Base-by-base conservation (phyloP, 2,888 invertebrate genomes). In the Parelbella ahira region DNA sequence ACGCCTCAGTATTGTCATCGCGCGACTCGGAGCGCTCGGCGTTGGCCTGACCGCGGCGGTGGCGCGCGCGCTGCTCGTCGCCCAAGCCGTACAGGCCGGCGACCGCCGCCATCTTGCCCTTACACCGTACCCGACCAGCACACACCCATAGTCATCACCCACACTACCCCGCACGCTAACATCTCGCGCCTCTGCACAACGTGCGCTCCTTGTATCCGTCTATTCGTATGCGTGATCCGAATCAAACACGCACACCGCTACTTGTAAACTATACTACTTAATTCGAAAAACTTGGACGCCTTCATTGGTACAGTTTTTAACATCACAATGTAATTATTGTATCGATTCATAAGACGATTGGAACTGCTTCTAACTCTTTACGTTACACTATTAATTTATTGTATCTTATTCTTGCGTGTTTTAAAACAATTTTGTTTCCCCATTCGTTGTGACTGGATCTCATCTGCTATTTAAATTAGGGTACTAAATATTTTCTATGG, bases 41-140 rank as follows among this genome's bases (percentile, higher is more conserved):
- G 90, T 68, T 93, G 88, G 79, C 92, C 60, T 82, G 84, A 20
- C 80, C 88, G 56, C 83, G 81, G 54, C 88, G 83, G 58, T 88
- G 83, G 32, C 87, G 60, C 44, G 83, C 77, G 32, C 93, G 90
- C 67, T 89, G 88, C 70, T 93, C 93, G 78, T 93, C 93, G 67
- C 93, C 93, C 68, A 93, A 90, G 62, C 93, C 93, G 73, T 93
- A 94, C 45, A 93, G 90, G 68, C 93, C 93, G 62, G 93, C 93
- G 70, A 93, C 93, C 55, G 93, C 93, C 67, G 93, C 93, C 93
- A 93, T 93, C 42, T 51, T 72, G 63, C 57, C 53, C 49, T 63
- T 59, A 67, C 75, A 66, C 72, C 62, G 54, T 58, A 41, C 55
- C 52, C 63, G 49, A 49, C 56, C 50, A 63, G n/a, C n/a, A n/a